Evolutionary conservation across 2,888 invertebrate genomes (phyloP).

Genomic region (Liposcelis brunnea): DNA sequence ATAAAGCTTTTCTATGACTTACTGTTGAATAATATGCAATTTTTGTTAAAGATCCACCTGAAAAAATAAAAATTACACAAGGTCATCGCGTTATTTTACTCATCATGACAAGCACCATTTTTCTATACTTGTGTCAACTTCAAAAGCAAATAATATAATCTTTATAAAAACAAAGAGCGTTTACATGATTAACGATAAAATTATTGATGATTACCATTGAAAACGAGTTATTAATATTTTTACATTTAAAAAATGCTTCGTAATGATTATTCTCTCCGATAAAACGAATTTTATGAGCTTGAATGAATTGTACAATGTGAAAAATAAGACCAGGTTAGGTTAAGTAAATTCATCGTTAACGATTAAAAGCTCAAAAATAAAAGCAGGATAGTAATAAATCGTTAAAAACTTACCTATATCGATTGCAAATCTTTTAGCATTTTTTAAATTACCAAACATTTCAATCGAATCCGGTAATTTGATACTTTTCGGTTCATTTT

Average conservation of each 20-base stretch:
- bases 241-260: no score
- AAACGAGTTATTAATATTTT: no score
- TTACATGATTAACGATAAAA: no score
- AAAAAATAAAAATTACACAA: conserved; percentile 17
- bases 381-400: not conserved
- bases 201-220: no score
- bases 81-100: not conserved
- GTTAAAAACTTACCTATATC: conserved; percentile 38
- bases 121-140: no score
- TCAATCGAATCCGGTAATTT: conserved; percentile 33
- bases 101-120: not conserved
- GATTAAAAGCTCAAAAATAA: not conserved
- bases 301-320: no score
- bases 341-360: not conserved
- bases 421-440: conserved; percentile 46
- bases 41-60: conserved; percentile 48
- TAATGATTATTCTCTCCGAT: no score
- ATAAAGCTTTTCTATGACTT: conserved; percentile 25
- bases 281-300: no score
- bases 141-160: no score
- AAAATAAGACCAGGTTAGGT: no score
- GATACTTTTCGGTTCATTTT: conserved; percentile 29
- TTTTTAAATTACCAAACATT: conserved; percentile 42
- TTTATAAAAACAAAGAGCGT: no score
- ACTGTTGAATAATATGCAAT: conserved; percentile 47